Evolutionary conservation across 2,113 vertebrate species (phyloP).

Genomic region (Brachyistius frenatus): DNA sequence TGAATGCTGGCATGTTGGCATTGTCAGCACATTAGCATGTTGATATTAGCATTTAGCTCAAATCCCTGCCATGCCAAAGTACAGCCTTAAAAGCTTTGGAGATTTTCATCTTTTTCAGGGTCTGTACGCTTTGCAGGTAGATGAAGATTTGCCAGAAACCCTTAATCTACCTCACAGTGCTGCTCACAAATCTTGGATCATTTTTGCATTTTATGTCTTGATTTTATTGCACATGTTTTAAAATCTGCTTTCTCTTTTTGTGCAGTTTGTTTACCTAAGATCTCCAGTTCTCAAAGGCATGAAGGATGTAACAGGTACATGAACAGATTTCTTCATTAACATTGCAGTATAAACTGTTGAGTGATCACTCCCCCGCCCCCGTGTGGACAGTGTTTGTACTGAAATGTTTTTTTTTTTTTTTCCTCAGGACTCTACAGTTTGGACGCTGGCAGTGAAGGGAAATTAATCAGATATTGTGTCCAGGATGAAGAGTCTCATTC

Average conservation of each 20-base stretch:
- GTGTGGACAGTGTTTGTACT: neutral
- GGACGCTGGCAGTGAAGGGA: constrained; percentile 37
- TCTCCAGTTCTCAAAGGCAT: constrained; percentile 41
- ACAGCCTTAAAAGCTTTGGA: no score
- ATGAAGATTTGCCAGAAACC: no score
- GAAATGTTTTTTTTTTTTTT: neutral
- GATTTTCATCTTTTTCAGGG: no score
- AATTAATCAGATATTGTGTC: constrained; percentile 42
- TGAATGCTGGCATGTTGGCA: no score
- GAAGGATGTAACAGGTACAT: constrained; percentile 59
- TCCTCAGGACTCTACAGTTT: constrained; percentile 59
- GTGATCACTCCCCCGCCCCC: no score
- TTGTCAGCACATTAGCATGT: no score
- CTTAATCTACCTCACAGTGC: no score
- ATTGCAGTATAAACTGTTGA: neutral
- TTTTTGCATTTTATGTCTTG: neutral
- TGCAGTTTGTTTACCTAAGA: constrained; percentile 85
- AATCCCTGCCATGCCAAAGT: no score
- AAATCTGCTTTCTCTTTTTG: constrained; percentile 22
- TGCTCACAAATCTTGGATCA: neutral
- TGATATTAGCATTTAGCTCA: no score
- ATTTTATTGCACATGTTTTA: neutral
- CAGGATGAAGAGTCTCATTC: constrained; percentile 40
- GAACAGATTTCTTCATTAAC: constrained; percentile 6
- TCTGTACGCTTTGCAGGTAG: no score